A percentile compares a stretch with the other conserved stretches of the same genome.
These are phyloP conservation scores for Leptodactylus fallax DNA, from an alignment of 2,797 vertebrate species.

Conservation along the genomic window DNA sequence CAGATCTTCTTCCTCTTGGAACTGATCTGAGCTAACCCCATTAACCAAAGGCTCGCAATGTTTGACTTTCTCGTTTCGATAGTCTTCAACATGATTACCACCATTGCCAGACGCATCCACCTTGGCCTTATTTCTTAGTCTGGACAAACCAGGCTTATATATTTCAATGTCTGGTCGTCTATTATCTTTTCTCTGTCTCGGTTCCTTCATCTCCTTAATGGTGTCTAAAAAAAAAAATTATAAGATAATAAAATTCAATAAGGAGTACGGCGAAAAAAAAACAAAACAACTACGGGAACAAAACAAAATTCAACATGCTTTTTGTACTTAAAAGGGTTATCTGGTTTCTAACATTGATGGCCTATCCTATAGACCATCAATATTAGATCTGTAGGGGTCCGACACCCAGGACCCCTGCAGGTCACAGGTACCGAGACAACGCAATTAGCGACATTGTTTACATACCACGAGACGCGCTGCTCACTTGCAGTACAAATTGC, in stretches of 20 bases:
- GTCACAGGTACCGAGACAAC: too few species aligned
- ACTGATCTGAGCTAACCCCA: constrained; percentile 49
- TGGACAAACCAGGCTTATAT: constrained; percentile 82
- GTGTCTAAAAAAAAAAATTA: constrained; percentile 70
- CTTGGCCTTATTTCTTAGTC: constrained; percentile 74
- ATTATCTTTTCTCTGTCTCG: constrained; percentile 81
- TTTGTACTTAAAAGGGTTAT: too few species aligned
- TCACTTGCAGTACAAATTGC: too few species aligned
- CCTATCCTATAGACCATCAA: too few species aligned
- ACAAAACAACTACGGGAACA: not conserved
- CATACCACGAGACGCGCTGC: too few species aligned
- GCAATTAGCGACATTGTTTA: too few species aligned
- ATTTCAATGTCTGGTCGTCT: constrained; percentile 84
- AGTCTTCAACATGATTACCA: constrained; percentile 66
- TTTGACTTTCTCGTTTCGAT: constrained; percentile 62
- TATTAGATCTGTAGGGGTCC: too few species aligned
- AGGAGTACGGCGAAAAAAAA: not conserved
- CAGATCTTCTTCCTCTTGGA: constrained; percentile 63
- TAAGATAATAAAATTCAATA: too few species aligned
- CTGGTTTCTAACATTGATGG: too few species aligned
- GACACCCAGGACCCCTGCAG: too few species aligned
- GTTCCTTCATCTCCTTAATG: constrained; percentile 77
- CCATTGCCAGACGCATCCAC: constrained; percentile 69
- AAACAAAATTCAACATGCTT: not conserved
- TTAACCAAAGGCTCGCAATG: constrained; percentile 57